These are phyloP conservation scores for Strigamia maritima DNA, from an alignment of 2,888 invertebrate species.

Conservation along the genomic window DNA sequence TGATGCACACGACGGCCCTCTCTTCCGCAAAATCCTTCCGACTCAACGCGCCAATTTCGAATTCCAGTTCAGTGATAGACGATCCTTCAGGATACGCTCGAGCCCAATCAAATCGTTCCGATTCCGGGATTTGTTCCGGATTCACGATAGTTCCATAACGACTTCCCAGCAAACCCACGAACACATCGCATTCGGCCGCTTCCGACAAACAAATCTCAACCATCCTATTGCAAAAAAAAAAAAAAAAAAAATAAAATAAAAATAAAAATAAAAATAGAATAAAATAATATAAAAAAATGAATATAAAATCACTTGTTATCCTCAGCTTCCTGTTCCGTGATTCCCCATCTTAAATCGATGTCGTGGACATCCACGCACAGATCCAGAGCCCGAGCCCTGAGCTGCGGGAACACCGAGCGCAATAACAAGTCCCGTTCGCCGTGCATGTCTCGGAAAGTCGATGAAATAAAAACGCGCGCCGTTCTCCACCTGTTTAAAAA, in stretches of 20 bases:
- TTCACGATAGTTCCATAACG: conserved; percentile 53
- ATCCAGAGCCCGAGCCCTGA: conserved; percentile 50
- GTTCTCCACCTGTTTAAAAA: conserved; percentile 50
- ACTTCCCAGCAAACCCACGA: conserved; percentile 54
- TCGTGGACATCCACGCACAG: conserved; percentile 51
- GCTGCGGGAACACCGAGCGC: conserved; percentile 54
- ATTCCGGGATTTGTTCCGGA: conserved; percentile 48
- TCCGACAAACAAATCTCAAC: conserved; percentile 53
- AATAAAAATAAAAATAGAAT: neutral
- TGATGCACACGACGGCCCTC: conserved; percentile 52
- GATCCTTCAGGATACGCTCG: conserved; percentile 49
- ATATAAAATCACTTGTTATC: conserved; percentile 48
- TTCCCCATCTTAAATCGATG: conserved; percentile 56
- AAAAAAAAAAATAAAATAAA: neutral
- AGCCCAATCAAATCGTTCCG: conserved; percentile 51
- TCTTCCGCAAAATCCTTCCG: conserved; percentile 45
- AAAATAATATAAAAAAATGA: conserved; percentile 22
- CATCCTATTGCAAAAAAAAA: conserved; percentile 47
- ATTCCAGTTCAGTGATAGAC: conserved; percentile 55
- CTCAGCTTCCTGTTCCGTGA: conserved; percentile 52
- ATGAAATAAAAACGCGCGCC: conserved; percentile 55
- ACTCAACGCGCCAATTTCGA: conserved; percentile 49
- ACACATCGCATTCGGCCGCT: conserved; percentile 52
- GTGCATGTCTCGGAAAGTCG: conserved; percentile 57
- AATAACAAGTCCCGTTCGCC: conserved; percentile 55